These are phyloP conservation scores for Gallinago media DNA, from an alignment of 2,113 vertebrate genomes.

Conservation along the genomic window DNA sequence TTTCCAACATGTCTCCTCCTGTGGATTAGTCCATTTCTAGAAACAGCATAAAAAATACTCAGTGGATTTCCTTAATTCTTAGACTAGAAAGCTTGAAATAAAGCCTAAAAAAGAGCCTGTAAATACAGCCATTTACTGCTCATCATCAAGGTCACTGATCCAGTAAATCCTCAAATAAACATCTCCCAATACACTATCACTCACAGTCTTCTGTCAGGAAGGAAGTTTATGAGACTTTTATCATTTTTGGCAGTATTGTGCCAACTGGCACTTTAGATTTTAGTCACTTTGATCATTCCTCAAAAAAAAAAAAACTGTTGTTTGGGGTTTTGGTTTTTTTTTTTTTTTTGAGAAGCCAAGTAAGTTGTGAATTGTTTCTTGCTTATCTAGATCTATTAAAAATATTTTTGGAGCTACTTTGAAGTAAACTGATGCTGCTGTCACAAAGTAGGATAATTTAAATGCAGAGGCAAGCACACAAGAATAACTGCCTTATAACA, in stretches of 20 bases:
- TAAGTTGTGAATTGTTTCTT: not conserved
- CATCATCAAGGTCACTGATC: not conserved
- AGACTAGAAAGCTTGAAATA: not conserved
- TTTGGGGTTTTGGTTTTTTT: not conserved
- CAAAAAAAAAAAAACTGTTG: no score
- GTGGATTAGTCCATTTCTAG: not conserved
- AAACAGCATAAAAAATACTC: not conserved
- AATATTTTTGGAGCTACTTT: not conserved
- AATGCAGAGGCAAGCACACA: not conserved
- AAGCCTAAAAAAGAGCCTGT: not conserved
- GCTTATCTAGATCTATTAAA: not conserved
- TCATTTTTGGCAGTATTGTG: not conserved
- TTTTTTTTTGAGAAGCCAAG: not conserved
- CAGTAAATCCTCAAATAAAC: not conserved
- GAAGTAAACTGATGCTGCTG: not conserved
- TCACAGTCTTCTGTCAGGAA: not conserved
- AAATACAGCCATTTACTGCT: not conserved
- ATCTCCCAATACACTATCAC: not conserved
- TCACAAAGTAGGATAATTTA: not conserved
- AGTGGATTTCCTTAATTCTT: not conserved
- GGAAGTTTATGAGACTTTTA: not conserved
- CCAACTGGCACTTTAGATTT: not conserved
- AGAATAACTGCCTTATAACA: not conserved
- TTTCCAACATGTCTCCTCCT: not conserved
- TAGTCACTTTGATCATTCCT: not conserved